Conservation (phyloP, 2,888 invertebrate species). For the Cephus nigrinus region DNA sequence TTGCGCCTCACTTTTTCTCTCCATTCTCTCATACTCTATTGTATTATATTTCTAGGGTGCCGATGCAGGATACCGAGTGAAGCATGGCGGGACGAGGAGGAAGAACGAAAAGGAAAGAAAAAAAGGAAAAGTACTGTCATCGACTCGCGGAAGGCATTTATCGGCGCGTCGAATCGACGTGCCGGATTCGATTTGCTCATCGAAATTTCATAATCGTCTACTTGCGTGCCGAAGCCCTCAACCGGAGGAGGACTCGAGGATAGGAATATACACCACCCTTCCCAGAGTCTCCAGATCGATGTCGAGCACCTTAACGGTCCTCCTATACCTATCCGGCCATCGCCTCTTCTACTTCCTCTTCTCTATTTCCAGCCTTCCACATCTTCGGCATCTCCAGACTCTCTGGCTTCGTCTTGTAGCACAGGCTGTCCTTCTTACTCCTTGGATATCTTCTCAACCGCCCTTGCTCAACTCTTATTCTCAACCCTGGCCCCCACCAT, state of each 20-base stretch:
- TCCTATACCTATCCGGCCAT: slow-evolving; percentile 19
- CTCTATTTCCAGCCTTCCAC: slow-evolving; percentile 1
- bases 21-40: slow-evolving; percentile 29
- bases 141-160: slow-evolving; percentile 10
- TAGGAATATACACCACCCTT: neutral
- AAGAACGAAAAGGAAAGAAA: slow-evolving; percentile 14
- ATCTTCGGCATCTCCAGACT: neutral
- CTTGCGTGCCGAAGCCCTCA: neutral
- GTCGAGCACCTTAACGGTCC: slow-evolving; percentile 29
- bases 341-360: neutral
- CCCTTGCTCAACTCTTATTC: slow-evolving; percentile 13
- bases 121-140: slow-evolving; percentile 9
- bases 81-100: slow-evolving; percentile 23
- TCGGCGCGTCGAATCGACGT: slow-evolving; percentile 11
- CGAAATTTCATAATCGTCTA: slow-evolving; percentile 26
- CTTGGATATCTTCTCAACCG: neutral
- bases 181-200: slow-evolving; percentile 28
- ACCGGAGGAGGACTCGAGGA: neutral
- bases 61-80: slow-evolving; percentile 14
- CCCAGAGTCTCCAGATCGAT: slow-evolving; percentile 28
- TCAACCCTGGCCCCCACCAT: neutral
- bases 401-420: neutral
- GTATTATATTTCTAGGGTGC: slow-evolving; percentile 23
- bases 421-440: neutral
- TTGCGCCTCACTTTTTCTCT: slow-evolving; percentile 20